Base-by-base conservation (phyloP, 1,140 invertebrate species). In the Bradynema listronoti region DNA sequence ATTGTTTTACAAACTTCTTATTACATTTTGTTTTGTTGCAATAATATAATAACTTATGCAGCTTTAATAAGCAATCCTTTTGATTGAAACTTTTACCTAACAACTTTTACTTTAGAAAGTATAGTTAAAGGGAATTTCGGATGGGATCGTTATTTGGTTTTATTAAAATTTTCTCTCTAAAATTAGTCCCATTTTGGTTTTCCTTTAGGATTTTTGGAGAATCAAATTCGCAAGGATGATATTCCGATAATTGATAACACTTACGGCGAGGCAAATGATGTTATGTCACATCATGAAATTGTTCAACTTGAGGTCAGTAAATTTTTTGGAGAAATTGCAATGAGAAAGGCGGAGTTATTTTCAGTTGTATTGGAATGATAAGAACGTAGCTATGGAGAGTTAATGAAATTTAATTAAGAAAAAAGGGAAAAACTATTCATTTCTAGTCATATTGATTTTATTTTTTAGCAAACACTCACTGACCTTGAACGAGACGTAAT, bases 401-500 rank as follows among this genome's bases (percentile, higher is more conserved):
- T n/a, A n/a, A n/a, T n/a, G n/a, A n/a, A n/a, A 53, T 22, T 11
- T 19, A 9, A 62, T 46, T 49, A 25, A 25, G 7, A 19, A 46
- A 14, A 7, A 9, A 9, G 14, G 56, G 16, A 42, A 61, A 27
- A 36, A 42, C 32, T 58, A 43, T 51, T 56, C 3, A 29, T 16
- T 16, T 55, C 33, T n/a, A n/a, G n/a, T n/a, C n/a, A n/a, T n/a
- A 41, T 16, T 27, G 5, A 11, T 46, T 27, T 22, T 11, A 7
- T 7, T 66, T 49, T 70, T 11, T 24, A 77, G 70, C 54, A 59
- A 65, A 79, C 71, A 11, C 52, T 79, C 14, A 52, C 61, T 30
- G 77, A 78, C 43, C 51, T 75, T 34, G 76, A 78, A 39, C 61
- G 62, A 16, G 78, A 79, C 61, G 69, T 79, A 1, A 73, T 72